Conservation (phyloP, 1,140 invertebrate genomes). For the Frieseomelitta varia region DNA sequence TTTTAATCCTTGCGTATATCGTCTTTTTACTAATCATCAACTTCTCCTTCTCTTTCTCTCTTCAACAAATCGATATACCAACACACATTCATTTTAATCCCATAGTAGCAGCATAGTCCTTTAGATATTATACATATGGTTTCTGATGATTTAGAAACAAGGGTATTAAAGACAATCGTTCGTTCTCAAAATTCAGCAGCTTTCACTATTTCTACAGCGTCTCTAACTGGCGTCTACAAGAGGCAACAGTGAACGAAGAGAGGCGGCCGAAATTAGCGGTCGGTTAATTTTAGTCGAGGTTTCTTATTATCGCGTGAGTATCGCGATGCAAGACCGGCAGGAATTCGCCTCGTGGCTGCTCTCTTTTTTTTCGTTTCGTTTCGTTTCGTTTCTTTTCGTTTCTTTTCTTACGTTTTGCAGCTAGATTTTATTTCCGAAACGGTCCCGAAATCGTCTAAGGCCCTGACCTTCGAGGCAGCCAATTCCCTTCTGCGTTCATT, state of each 20-base stretch:
- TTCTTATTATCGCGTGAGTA: constrained; percentile 13
- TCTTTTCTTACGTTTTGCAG: not conserved
- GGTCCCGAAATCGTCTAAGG: not conserved
- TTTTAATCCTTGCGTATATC: too few relatives aligned
- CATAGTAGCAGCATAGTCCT: too few relatives aligned
- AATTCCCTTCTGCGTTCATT: constrained; percentile 23
- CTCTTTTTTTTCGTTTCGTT: too few relatives aligned
- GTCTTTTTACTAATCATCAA: too few relatives aligned
- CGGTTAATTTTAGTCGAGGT: constrained; percentile 35
- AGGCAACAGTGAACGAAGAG: not conserved
- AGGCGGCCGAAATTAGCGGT: not conserved
- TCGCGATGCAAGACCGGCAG: constrained; percentile 2
- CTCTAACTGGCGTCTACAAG: not conserved
- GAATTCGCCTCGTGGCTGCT: not conserved
- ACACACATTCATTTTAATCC: too few relatives aligned
- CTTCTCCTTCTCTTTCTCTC: too few relatives aligned
- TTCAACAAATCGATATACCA: too few relatives aligned
- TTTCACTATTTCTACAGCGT: too few relatives aligned
- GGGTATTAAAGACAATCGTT: not conserved
- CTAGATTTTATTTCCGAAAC: constrained; percentile 31
- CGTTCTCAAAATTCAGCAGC: too few relatives aligned
- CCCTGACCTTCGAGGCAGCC: constrained; percentile 31
- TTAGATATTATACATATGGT: too few relatives aligned
- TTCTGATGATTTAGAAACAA: too few relatives aligned
- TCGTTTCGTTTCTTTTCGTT: too few relatives aligned